Conservation (phyloP, 2,888 invertebrate species). For the Harpalus rubripes region DNA sequence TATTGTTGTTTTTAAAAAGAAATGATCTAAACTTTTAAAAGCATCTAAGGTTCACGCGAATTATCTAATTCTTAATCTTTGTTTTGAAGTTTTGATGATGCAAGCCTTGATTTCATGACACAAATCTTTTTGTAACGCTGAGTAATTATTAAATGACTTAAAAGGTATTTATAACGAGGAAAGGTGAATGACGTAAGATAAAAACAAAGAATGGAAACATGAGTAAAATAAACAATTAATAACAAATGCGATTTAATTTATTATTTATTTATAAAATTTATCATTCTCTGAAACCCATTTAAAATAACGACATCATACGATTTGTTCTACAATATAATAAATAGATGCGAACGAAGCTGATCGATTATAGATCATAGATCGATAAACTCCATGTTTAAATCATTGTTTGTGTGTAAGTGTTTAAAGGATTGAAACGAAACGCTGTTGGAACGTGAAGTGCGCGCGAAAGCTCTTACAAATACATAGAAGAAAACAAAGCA, state of each 20-base stretch:
- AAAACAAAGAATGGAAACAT: too few relatives aligned
- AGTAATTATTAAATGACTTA: constrained; percentile 23
- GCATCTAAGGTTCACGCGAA: neutral
- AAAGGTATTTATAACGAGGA: constrained; percentile 21
- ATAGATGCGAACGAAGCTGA: too few relatives aligned
- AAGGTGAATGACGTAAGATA: constrained; percentile 14
- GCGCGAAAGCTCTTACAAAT: constrained; percentile 16
- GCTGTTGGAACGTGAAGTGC: neutral
- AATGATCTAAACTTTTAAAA: constrained; percentile 14
- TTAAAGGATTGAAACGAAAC: neutral
- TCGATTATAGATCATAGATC: too few relatives aligned
- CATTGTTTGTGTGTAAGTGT: too few relatives aligned
- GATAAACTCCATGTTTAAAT: too few relatives aligned
- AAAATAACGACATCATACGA: too few relatives aligned
- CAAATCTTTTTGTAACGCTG: constrained; percentile 12
- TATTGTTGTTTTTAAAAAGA: neutral
- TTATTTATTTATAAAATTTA: too few relatives aligned
- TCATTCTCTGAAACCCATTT: too few relatives aligned
- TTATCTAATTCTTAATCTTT: constrained; percentile 18
- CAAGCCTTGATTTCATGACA: constrained; percentile 22
- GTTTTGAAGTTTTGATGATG: constrained; percentile 21
- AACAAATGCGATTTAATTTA: too few relatives aligned
- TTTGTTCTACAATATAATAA: too few relatives aligned
- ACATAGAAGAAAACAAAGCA: constrained; percentile 26
- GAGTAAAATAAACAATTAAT: too few relatives aligned